Base-by-base conservation (phyloP, 1,140 invertebrate species). In the Linepithema humile region DNA sequence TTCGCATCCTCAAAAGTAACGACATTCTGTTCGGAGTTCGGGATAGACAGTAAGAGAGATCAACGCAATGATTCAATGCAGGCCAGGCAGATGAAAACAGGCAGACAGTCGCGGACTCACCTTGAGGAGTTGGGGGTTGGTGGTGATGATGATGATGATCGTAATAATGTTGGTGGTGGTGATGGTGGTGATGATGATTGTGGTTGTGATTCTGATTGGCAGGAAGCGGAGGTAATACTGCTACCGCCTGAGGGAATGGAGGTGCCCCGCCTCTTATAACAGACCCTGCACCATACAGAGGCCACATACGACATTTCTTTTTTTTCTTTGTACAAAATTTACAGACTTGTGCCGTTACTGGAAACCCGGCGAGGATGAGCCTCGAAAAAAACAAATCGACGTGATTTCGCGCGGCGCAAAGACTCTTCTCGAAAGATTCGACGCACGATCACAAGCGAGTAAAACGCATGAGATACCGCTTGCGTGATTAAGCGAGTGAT, bases 181-280 rank as follows among this genome's bases (percentile, higher is more conserved):
- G 90, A 80, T 91, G 87, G 38, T 92, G 89, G 50, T 87, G 86
- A 77, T 91, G 91, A 87, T 92, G 90, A 85, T 92, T 92, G 87
- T 94, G 92, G 87, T 91, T 91, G 86, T 93, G 92, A 90, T 91
- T 92, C 88, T 93, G 92, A 89, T 89, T 88, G 84, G 85, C 92
- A 91, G 95, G 95, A 93, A 96, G 94, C 92, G 95, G 95, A 93
- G 96, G 96, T 93, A 96, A 94, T 89, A 96, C 96, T 93, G 95
- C 95, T 92, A 96, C 96, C 93, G 95, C 96, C 93, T 96, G 95
- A 90, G 95, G 95, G 89, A 96, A 96, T 90, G 96, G 93, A 94
- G 95, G 91, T 74, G 85, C 89, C 84, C 92, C 93, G 86, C 92
- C 92, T 89, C 94, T 91, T 89, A 93, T 85, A 90, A 93, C 88